Evolutionary conservation across 2,888 invertebrate species (phyloP).

Genomic region (Pheosia gnoma): DNA sequence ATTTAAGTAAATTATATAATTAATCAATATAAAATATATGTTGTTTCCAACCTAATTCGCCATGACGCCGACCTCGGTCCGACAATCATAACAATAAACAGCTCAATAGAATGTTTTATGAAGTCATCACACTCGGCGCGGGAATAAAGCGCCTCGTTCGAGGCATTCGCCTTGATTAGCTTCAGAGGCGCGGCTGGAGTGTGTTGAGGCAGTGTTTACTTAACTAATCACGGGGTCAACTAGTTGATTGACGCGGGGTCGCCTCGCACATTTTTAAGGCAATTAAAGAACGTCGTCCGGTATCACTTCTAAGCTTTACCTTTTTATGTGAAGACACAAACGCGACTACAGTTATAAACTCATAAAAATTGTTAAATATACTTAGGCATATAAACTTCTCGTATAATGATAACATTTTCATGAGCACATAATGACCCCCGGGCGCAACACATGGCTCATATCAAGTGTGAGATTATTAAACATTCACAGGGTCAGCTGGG

Average conservation of each 20-base stretch:
- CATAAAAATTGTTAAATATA: too few relatives aligned
- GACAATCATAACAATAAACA: background rate
- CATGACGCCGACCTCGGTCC: background rate
- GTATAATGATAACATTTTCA: background rate
- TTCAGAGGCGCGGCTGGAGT: background rate
- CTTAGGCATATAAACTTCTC: background rate
- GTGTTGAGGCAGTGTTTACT: background rate
- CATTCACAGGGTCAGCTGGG: background rate
- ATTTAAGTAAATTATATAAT: too few relatives aligned
- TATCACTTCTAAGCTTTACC: too few relatives aligned
- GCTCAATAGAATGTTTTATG: background rate
- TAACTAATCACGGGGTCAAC: background rate
- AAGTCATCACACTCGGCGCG: background rate
- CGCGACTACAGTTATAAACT: too few relatives aligned
- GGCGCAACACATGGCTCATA: background rate
- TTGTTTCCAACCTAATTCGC: background rate
- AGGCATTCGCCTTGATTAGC: background rate
- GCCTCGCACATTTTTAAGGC: too few relatives aligned
- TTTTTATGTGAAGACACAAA: too few relatives aligned
- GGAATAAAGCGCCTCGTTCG: background rate
- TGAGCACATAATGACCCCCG: background rate
- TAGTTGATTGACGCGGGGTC: too few relatives aligned
- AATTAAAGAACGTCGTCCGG: too few relatives aligned
- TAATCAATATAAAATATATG: too few relatives aligned
- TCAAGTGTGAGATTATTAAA: background rate